A percentile compares a stretch with the other conserved stretches of the same genome.
These are phyloP conservation scores for Agonopterix arenella DNA, from an alignment of 2,888 invertebrate genomes.

Conservation along the genomic window DNA sequence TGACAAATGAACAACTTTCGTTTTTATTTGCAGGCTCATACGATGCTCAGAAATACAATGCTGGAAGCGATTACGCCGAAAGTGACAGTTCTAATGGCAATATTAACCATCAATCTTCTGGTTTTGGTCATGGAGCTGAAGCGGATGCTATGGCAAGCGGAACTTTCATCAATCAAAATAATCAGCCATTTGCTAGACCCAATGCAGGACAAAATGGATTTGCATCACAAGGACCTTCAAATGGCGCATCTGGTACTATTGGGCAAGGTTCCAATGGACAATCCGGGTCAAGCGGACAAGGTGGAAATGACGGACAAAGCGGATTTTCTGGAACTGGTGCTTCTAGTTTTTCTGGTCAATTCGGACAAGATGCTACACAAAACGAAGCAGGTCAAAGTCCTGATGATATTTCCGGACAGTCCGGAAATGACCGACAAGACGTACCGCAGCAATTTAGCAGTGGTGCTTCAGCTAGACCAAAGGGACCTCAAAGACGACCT, in stretches of 20 bases:
- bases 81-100: slow-evolving; percentile 31
- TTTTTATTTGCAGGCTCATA: slow-evolving; percentile 72
- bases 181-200: slow-evolving; percentile 29
- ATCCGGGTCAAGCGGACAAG: neutral
- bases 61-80: slow-evolving; percentile 50
- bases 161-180: slow-evolving; percentile 42
- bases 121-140: slow-evolving; percentile 33
- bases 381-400: neutral
- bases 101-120: slow-evolving; percentile 44
- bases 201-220: slow-evolving; percentile 5
- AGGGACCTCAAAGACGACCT: slow-evolving; percentile 1
- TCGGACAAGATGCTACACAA: neutral
- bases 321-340: neutral
- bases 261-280: neutral
- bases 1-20: slow-evolving; percentile 68
- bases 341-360: neutral
- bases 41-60: slow-evolving; percentile 62
- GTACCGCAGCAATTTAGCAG: neutral
- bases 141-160: slow-evolving; percentile 33
- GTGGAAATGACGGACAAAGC: neutral
- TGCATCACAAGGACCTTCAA: neutral
- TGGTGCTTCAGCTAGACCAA: neutral
- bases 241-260: neutral
- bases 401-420: neutral
- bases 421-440: neutral